These are phyloP conservation scores for Phalacrocorax carbo DNA, from an alignment of 2,113 vertebrate species.

Conservation along the genomic window DNA sequence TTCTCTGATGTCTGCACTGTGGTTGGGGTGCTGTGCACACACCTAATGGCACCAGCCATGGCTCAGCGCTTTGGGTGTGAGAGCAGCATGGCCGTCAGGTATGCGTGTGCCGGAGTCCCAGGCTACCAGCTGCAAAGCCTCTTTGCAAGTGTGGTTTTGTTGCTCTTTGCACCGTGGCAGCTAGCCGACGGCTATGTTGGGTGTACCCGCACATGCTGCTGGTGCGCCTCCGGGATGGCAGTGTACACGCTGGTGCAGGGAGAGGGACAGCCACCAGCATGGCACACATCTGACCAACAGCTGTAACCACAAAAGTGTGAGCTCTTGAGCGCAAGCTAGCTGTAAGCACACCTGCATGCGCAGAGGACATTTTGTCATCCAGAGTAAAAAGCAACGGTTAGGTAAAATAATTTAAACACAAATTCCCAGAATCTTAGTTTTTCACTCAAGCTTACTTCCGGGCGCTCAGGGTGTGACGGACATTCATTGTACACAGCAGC, in stretches of 20 bases:
- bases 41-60: background rate
- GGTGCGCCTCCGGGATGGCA: background rate
- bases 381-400: fast-evolving
- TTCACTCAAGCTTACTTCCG: background rate
- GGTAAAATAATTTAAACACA: background rate
- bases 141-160: background rate
- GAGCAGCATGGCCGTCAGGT: background rate
- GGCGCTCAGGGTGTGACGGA: background rate
- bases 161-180: background rate
- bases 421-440: background rate
- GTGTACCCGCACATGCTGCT: background rate
- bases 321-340: background rate
- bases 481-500: background rate
- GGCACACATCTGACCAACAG: background rate
- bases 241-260: fast-evolving
- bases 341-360: background rate
- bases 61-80: fast-evolving
- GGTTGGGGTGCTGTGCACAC: background rate
- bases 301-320: background rate
- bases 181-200: background rate
- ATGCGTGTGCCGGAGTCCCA: background rate
- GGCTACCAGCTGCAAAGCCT: background rate
- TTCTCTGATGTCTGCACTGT: fast-evolving
- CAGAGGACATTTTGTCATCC: background rate
- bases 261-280: fast-evolving